Base-by-base conservation (phyloP, 2,113 vertebrate genomes). In the Anseranas semipalmata region DNA sequence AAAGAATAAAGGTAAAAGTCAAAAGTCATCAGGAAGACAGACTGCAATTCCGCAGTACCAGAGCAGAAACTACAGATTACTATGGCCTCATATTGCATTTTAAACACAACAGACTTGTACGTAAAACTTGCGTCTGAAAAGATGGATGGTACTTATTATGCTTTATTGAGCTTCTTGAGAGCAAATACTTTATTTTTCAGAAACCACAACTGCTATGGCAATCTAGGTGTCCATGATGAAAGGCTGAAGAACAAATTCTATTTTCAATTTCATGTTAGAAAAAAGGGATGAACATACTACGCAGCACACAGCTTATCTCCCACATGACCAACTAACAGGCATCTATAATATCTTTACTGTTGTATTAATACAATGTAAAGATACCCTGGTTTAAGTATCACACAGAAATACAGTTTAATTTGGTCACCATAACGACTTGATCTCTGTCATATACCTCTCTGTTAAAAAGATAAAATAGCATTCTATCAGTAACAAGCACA, bases 371-470 rank as follows among this genome's bases (percentile, higher is more conserved):
- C 4, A 62, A 22, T 12, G 33, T 18, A n/a, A 58, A 76, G 33
- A 80, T 27, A 72, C 2, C 28, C 7, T 13, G 41, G 21, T 48
- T 83, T 71, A 46, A 37, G 17, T 56, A 82, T 56, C 35, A 71
- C 28, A 82, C 7, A 74, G 22, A 82, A 74, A 60, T 9, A n/a
- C 1, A 9, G 7, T 32, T 78, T 67, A 37, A 30, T 74, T 41
- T 66, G 16, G 12, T 79, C 39, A 50, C 24, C 9, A 43, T 5
- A 3, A 82, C 70, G 28, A 50, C 39, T 16, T 59, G 4, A 50
- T 7, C 1, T 22, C 32, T 68, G 22, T 39, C 28, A 19, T 11
- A 63, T 24, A 66, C 16, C 0, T 0, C n/a, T 52, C 53, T 43
- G 28, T 41, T 55, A 59, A 39, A 50, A 48, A 30, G 65, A 41